A percentile compares a stretch with the other conserved stretches of the same genome.
phyloP scores from a whole-genome alignment of 1,140 invertebrate genomes.

The Hypothenemus hampei region DNA sequence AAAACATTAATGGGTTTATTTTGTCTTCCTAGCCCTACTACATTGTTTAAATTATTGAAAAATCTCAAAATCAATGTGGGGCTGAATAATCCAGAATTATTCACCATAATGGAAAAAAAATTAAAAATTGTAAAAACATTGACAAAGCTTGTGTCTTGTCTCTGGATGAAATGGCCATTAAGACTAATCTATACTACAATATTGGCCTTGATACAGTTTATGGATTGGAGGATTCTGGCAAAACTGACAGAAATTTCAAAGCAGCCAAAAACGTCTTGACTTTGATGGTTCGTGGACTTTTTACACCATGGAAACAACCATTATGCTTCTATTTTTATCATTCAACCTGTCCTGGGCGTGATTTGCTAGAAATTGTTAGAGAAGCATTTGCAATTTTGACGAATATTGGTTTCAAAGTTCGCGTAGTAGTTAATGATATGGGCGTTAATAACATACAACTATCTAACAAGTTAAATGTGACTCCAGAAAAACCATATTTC shows the following conservation, averaged over 20 bases:
- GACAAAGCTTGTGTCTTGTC: constrained; percentile 1
- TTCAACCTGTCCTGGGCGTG: neutral
- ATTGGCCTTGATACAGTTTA: neutral
- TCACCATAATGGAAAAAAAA: neutral
- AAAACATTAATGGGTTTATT: neutral
- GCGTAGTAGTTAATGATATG: constrained; percentile 8
- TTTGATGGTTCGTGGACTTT: neutral
- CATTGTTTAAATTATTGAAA: neutral
- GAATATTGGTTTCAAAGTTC: constrained; percentile 7
- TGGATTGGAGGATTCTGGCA: neutral
- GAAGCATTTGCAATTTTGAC: constrained; percentile 7
- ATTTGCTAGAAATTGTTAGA: neutral
- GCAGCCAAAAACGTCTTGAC: neutral
- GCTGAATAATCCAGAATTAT: neutral
- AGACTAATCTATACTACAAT: constrained; percentile 4
- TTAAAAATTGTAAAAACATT: neutral
- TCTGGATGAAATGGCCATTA: neutral
- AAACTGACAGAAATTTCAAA: neutral
- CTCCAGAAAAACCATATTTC: constrained; percentile 15
- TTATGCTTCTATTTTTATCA: constrained; percentile 5
- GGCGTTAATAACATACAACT: constrained; percentile 11
- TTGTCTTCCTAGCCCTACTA: constrained; percentile 1
- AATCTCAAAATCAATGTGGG: neutral
- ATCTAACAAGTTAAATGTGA: constrained; percentile 2
- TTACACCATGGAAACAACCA: constrained; percentile 10